These are phyloP conservation scores for Colius striatus DNA, from an alignment of 2,113 vertebrate species.

Conservation along the genomic window DNA sequence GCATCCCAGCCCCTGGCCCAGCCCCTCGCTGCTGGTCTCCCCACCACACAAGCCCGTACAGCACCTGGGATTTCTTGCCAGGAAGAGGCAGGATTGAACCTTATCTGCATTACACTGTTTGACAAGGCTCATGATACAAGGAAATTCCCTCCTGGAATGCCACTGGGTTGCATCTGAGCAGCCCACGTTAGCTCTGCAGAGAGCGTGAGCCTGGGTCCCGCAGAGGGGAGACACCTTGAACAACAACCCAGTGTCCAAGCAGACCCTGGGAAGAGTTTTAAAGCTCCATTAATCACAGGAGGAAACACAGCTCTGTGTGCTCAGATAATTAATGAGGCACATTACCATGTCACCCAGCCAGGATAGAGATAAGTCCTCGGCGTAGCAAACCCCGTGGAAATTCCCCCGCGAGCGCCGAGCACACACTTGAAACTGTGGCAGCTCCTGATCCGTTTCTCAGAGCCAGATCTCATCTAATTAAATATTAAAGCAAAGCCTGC, in stretches of 20 bases:
- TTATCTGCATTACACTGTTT: neutral
- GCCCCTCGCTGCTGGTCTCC: neutral
- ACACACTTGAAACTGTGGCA: neutral
- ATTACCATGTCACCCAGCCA: neutral
- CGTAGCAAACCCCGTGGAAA: accelerated
- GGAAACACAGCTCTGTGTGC: neutral
- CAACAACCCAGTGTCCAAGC: neutral
- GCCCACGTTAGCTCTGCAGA: neutral
- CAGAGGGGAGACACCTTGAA: neutral
- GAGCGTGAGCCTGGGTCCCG: neutral
- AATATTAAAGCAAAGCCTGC: neutral
- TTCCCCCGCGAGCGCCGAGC: neutral
- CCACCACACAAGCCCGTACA: accelerated
- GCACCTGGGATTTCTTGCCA: accelerated
- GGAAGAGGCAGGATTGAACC: neutral
- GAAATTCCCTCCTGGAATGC: neutral
- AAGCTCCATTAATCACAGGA: neutral
- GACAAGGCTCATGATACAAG: neutral
- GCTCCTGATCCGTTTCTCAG: neutral
- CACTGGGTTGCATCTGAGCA: neutral
- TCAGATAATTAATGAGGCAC: neutral
- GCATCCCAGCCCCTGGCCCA: neutral
- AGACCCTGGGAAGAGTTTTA: neutral
- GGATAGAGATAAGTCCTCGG: neutral
- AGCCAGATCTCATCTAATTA: neutral